These are phyloP conservation scores for Taxidea taxus DNA, from an alignment of 2,113 vertebrate species.

Conservation along the genomic window DNA sequence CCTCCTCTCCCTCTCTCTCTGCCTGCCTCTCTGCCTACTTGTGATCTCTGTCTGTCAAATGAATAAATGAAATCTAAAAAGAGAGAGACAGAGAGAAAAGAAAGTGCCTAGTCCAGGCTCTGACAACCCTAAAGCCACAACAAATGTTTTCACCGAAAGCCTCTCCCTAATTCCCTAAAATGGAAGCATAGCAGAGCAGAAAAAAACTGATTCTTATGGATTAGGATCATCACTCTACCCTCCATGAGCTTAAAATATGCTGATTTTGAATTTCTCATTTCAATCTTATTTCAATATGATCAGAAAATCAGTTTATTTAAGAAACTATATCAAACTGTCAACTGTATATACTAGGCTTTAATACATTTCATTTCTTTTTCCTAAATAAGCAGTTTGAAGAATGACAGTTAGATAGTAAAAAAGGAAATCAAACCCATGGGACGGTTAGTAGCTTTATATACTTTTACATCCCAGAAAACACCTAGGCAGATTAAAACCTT, in stretches of 20 bases:
- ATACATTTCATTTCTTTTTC: conserved; percentile 24
- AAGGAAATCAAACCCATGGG: conserved; percentile 18
- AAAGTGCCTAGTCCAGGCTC: neutral
- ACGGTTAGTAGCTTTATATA: conserved; percentile 41
- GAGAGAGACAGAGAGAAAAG: neutral
- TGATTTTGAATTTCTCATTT: conserved; percentile 39
- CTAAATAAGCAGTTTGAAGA: conserved; percentile 45
- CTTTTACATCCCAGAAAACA: conserved; percentile 50
- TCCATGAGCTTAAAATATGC: neutral
- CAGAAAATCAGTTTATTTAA: conserved; percentile 45
- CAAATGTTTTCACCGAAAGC: neutral
- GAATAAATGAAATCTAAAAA: too few relatives aligned
- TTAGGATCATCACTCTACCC: neutral
- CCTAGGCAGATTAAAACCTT: conserved; percentile 47
- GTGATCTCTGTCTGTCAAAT: too few relatives aligned
- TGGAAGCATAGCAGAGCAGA: neutral
- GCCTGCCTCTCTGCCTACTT: too few relatives aligned
- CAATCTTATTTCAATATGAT: conserved; percentile 1
- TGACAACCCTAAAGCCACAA: neutral
- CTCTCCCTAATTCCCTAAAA: conserved; percentile 8
- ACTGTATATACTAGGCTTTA: neutral
- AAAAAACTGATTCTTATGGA: neutral
- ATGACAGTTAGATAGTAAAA: neutral
- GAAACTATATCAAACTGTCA: conserved; percentile 9
- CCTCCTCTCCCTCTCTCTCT: too few relatives aligned